Base-by-base conservation (phyloP, 2,888 invertebrate genomes). In the Azorinus chamasolen region DNA sequence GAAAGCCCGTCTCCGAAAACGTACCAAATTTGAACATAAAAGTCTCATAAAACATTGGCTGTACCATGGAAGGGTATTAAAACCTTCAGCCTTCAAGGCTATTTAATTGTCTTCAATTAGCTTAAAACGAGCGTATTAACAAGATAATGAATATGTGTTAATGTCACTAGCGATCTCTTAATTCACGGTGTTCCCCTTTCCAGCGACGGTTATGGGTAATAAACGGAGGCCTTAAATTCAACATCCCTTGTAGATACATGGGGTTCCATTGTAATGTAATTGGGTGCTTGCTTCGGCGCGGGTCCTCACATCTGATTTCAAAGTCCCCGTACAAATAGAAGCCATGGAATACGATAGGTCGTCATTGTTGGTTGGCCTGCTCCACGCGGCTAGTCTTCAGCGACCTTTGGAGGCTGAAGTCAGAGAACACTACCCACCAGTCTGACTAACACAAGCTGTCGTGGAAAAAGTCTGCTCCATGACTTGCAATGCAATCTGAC, bases 121-220 rank as follows among this genome's bases (percentile, higher is more conserved):
- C 46, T 16, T 46, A 45, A 64, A 68, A 79, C 74, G 58, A 64
- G 58, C 58, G 75, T 68, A 71, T 68, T 74, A 71, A 79, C 74
- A 79, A 71, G 71, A 53, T 75, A 75, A 75, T 79, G 71, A 75
- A 46, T 74, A 71, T 58, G 43, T 75, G 55, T 63, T 53, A 68
- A 62, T 74, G 50, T 58, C 55, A 50, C 59, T 64, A 58, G 71
- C 68, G 74, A 79, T 79, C 66, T 66, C 74, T 75, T 75, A 71
- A 74, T 79, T 32, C 32, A 32, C 32, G 32, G 32, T 32, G 32
- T 32, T 32, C 32, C 32, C 32, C 4, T 46, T 37, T 48, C 41
- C 39, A 48, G 25, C 51, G 54, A 46, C 25, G 64, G 64, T 72
- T 72, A 72, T 72, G 58, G 59, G 51, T 64, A 59, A 59, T 72